Evolutionary conservation across 2,113 vertebrate species (phyloP).

Genomic region (Empidonax traillii): DNA sequence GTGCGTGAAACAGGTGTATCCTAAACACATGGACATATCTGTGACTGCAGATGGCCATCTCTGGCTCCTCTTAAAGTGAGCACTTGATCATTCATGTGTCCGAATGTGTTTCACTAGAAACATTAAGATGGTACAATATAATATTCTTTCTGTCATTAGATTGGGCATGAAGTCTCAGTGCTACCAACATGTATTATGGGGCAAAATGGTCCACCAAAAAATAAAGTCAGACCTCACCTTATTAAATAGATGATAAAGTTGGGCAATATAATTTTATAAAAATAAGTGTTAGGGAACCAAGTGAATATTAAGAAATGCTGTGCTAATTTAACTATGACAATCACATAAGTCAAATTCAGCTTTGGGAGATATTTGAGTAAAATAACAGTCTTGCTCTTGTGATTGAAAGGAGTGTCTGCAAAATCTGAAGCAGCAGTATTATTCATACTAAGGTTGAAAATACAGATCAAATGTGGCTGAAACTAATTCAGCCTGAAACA

Average conservation of each 20-base stretch:
- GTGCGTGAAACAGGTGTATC: background rate
- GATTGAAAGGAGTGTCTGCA: background rate
- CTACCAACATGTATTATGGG: background rate
- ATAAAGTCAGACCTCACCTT: background rate
- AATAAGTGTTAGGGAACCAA: background rate
- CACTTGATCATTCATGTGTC: background rate
- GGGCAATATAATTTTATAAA: background rate
- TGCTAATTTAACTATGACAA: background rate
- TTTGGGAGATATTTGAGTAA: background rate
- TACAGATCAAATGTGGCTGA: background rate
- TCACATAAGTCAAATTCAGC: background rate
- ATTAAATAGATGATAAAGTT: background rate
- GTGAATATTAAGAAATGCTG: background rate
- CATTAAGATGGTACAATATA: background rate
- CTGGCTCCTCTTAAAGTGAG: constrained; percentile 17
- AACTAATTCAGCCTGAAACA: background rate
- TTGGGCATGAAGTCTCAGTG: background rate
- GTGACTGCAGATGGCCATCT: constrained; percentile 47
- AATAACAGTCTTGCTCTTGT: background rate
- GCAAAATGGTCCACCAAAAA: background rate
- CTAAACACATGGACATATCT: constrained; percentile 26
- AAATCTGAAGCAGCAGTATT: background rate
- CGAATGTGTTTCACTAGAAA: background rate
- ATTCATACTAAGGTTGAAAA: background rate
- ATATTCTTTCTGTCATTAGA: background rate